phyloP scores from a whole-genome alignment of 1,140 invertebrate genomes.

The Sarcophaga peregrina region DNA sequence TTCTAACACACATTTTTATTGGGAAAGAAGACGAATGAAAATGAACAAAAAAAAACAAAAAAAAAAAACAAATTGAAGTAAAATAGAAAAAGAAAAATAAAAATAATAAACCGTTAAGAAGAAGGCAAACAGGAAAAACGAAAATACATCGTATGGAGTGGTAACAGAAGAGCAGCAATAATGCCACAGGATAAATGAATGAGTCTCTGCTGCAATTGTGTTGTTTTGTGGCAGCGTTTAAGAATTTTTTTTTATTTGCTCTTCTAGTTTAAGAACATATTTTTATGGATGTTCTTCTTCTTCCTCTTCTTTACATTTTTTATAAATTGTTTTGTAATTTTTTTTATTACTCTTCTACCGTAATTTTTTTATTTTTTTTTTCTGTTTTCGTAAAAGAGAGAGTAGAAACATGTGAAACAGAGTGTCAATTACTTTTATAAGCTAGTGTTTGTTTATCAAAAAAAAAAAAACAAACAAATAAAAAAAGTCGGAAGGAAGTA shows the following conservation, averaged over 20 bases:
- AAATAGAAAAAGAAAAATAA: no score
- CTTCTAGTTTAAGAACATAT: background rate
- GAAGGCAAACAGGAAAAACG: background rate
- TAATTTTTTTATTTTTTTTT: background rate
- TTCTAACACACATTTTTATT: slow-evolving; percentile 25
- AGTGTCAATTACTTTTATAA: slow-evolving; percentile 10
- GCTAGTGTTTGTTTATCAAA: background rate
- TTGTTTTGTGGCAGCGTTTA: slow-evolving; percentile 6
- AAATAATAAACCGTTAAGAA: background rate
- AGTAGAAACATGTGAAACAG: background rate
- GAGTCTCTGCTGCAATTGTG: background rate
- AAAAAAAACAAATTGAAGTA: no score
- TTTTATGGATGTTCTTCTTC: background rate
- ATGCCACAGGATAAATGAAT: background rate
- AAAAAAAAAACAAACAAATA: background rate
- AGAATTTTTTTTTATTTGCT: background rate
- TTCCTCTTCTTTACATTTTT: background rate
- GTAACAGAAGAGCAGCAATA: no score
- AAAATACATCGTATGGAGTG: background rate
- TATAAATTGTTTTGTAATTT: no score
- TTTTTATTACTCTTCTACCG: no score
- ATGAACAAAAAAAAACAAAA: background rate
- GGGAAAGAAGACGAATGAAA: background rate
- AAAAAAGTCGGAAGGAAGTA: no score
- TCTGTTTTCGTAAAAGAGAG: background rate